Evolutionary conservation across 2,888 invertebrate species (phyloP).

Genomic region (Callyntrura guangdongensis): DNA sequence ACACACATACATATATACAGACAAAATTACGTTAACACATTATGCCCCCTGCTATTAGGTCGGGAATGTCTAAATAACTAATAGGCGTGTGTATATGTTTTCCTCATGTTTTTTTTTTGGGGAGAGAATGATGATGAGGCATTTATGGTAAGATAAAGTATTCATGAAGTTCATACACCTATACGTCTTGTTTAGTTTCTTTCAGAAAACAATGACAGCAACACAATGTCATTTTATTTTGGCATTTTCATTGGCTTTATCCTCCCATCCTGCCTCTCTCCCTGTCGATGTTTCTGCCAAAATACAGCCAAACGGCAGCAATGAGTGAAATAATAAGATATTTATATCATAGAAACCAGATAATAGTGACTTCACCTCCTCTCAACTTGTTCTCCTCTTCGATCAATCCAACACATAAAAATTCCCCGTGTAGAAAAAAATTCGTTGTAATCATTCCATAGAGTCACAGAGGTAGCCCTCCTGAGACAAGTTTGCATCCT

Average conservation of each 20-base stretch:
- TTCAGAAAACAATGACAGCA: conserved; percentile 36
- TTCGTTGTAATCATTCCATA: too few relatives aligned
- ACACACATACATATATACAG: neutral
- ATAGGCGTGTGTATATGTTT: neutral
- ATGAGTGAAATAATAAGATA: neutral
- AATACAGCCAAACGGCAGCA: neutral
- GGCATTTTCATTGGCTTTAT: conserved; percentile 61
- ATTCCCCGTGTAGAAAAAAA: too few relatives aligned
- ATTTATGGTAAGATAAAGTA: conserved; percentile 75
- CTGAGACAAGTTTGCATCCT: too few relatives aligned
- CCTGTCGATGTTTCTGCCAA: conserved; percentile 20
- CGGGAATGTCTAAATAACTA: too few relatives aligned
- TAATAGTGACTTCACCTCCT: conserved; percentile 23
- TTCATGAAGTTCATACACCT: conserved; percentile 67
- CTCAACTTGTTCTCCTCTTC: conserved; percentile 1
- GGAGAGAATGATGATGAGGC: conserved; percentile 67
- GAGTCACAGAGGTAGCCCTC: too few relatives aligned
- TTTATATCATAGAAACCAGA: conserved; percentile 17
- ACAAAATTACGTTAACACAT: too few relatives aligned
- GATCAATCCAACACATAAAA: too few relatives aligned
- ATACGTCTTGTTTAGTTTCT: conserved; percentile 25
- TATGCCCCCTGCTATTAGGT: neutral
- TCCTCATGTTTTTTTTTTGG: neutral
- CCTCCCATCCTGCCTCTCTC: conserved; percentile 20
- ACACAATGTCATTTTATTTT: conserved; percentile 66